Evolutionary conservation across 2,113 vertebrate genomes (phyloP), one percentile per base, ranked within the genome.

Genomic region (Polyodon spathula): DNA sequence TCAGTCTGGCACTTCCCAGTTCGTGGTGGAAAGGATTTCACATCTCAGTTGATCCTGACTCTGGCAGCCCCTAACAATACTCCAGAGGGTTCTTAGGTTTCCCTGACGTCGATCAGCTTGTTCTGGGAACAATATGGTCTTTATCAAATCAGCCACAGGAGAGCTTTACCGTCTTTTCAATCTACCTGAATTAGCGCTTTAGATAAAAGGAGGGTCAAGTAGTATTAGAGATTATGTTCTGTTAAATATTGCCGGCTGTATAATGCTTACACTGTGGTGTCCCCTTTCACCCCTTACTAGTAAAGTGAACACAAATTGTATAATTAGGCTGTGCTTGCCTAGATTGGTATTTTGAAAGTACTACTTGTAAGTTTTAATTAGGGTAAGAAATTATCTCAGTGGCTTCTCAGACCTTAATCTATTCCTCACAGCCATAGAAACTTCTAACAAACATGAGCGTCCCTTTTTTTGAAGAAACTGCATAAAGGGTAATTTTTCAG

Each of bases 1-100:
- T 78, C 76, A 69, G 48, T 63, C 51, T 66, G 76, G 74, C 67
- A 76, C 71, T 71, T 64, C 59, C 69, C 64, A 75, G 60, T 78
- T 69, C 82, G 74, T 78, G 75, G 75, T 70, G 74, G 79, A 85
- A 78, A 76, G 71, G 78, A 64, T 74, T 75, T 74, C 76, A 68
- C 74, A 81, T 83, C 82, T 86, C 76, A 75, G 79, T 77, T 72
- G 74, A 76, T 83, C 77, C 66, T 80, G 77, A 72, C 78, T 80
- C 70, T 82, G 72, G 70, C 74, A 84, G 81, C 78, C 71, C 66
- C 76, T 76, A 74, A 51, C 63, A 76, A 68, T 68, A 69, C 83
- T 80, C 79, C 42, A 4, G 82, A 72, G 81, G 59, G 72, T 71
- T 74, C 80, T 80, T 84, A 67, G 72, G 74, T 82, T 80, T 81